These are phyloP conservation scores for Caenorhabditis remanei DNA, from an alignment of 1,140 invertebrate genomes.

Conservation along the genomic window DNA sequence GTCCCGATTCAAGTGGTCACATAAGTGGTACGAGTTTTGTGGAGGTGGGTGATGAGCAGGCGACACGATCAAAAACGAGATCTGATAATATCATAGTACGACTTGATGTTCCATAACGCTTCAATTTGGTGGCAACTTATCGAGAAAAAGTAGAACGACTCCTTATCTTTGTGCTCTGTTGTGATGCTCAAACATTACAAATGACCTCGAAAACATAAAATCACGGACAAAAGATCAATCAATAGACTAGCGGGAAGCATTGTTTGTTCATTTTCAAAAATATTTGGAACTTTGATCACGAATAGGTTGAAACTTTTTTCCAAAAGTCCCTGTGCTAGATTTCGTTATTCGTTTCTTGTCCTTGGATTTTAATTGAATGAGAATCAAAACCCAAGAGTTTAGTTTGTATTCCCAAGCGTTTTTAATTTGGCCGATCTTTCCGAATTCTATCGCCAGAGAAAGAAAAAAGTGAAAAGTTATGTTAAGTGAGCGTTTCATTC, in stretches of 20 bases:
- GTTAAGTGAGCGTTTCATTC: slow-evolving; percentile 27
- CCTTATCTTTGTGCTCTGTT: slow-evolving; percentile 3
- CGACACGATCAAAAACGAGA: slow-evolving; percentile 32
- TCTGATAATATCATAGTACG: background rate
- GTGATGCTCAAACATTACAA: background rate
- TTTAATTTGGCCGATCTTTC: background rate
- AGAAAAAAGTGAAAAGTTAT: background rate
- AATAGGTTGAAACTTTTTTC: background rate
- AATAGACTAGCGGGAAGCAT: background rate
- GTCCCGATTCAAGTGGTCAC: slow-evolving; percentile 45
- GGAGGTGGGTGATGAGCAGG: slow-evolving; percentile 14
- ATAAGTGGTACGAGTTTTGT: slow-evolving; percentile 42
- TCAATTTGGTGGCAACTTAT: no score
- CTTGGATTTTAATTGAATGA: slow-evolving; percentile 21
- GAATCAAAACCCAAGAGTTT: background rate
- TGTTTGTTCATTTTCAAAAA: background rate
- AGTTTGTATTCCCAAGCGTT: background rate
- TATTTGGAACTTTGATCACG: slow-evolving; percentile 26
- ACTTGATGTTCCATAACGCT: background rate
- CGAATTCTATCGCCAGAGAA: background rate
- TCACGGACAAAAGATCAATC: slow-evolving; percentile 32
- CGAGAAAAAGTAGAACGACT: background rate
- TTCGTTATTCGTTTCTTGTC: background rate
- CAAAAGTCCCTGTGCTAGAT: slow-evolving; percentile 26
- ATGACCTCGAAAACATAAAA: background rate